These are phyloP conservation scores for Baryphthengus martii DNA, from an alignment of 2,113 vertebrate genomes.

Conservation along the genomic window DNA sequence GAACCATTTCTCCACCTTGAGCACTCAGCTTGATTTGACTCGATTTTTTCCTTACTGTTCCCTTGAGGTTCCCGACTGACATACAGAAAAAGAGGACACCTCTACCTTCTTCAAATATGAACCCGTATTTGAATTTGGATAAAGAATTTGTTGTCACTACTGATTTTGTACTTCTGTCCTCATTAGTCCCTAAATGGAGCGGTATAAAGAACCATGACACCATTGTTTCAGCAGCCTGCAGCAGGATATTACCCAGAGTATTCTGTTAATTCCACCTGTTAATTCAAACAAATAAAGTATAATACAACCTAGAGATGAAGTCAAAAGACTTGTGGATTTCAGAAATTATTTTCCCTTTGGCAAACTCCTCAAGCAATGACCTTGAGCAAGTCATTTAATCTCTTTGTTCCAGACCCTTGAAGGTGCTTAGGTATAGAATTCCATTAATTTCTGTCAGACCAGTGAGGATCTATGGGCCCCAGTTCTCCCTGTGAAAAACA, in stretches of 20 bases:
- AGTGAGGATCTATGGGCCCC: background rate
- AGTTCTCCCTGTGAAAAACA: background rate
- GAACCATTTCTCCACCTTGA: background rate
- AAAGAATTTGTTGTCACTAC: background rate
- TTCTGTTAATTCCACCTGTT: background rate
- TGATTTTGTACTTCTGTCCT: background rate
- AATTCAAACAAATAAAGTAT: background rate
- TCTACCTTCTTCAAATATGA: background rate
- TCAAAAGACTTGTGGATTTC: background rate
- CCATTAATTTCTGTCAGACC: constrained; percentile 21
- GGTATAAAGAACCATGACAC: background rate
- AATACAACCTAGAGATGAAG: background rate
- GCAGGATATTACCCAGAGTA: background rate
- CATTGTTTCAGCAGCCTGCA: background rate
- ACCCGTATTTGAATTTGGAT: background rate
- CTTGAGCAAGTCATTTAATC: background rate
- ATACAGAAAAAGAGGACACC: background rate
- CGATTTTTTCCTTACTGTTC: background rate
- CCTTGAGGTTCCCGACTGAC: background rate
- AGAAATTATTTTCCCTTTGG: background rate
- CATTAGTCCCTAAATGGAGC: background rate
- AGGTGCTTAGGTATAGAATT: background rate
- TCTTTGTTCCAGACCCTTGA: background rate
- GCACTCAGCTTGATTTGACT: background rate
- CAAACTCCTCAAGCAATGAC: background rate